These are phyloP conservation scores for Nanger granti DNA, from an alignment of 2,113 vertebrate species.

Conservation along the genomic window DNA sequence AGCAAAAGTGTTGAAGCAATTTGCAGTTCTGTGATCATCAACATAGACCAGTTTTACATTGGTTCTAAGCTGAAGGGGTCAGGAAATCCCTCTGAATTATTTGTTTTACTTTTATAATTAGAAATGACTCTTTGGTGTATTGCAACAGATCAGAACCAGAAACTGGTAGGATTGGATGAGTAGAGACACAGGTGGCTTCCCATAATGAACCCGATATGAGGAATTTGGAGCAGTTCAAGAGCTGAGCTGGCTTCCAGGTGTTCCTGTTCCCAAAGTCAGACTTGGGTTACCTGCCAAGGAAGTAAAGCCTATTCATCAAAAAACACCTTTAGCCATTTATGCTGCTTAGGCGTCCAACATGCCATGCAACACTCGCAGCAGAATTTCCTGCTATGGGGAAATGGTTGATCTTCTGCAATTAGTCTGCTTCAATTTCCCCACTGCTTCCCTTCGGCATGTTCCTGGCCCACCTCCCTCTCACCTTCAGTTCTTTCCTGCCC, in stretches of 20 bases:
- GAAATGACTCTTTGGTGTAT: slow-evolving; percentile 58
- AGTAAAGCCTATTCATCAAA: slow-evolving; percentile 55
- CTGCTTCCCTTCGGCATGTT: background rate
- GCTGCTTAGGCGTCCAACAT: slow-evolving; percentile 41
- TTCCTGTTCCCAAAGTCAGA: slow-evolving; percentile 30
- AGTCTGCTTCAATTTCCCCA: slow-evolving; percentile 37
- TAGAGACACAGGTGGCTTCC: slow-evolving; percentile 58
- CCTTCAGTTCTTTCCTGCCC: background rate
- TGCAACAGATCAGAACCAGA: slow-evolving; percentile 61
- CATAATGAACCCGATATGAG: slow-evolving; percentile 46
- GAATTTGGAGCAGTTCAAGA: slow-evolving; percentile 42
- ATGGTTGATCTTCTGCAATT: slow-evolving; percentile 38
- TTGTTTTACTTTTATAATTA: slow-evolving; percentile 74
- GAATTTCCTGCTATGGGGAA: slow-evolving; percentile 31
- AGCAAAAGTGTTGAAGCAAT: slow-evolving; percentile 61
- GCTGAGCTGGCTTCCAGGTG: slow-evolving; percentile 55
- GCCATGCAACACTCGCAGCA: background rate
- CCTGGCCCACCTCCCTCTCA: background rate
- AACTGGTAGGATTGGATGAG: slow-evolving; percentile 44
- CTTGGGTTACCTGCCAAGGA: slow-evolving; percentile 61
- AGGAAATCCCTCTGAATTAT: slow-evolving; percentile 66
- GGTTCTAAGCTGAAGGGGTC: slow-evolving; percentile 32
- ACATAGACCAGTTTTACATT: slow-evolving; percentile 16
- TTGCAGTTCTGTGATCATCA: slow-evolving; percentile 54
- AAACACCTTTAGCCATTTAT: slow-evolving; percentile 65